Evolutionary conservation across 2,888 invertebrate genomes (phyloP).

Genomic region (Bugulina stolonifera): DNA sequence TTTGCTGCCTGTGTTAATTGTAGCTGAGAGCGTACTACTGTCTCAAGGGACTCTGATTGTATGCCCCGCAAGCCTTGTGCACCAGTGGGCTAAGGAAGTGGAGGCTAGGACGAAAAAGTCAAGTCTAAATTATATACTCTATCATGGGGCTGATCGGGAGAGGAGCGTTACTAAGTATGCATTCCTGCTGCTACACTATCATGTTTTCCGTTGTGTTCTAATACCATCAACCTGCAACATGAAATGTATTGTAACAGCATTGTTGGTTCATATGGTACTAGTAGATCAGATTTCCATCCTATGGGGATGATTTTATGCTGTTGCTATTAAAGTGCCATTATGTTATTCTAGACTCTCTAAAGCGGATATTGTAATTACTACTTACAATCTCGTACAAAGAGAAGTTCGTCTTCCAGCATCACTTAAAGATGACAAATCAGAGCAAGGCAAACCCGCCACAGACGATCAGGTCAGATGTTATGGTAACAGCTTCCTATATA

Average conservation of each 20-base stretch:
- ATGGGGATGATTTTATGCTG: neutral
- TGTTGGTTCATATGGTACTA: too few relatives aligned
- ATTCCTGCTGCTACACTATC: too few relatives aligned
- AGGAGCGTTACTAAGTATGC: conserved; percentile 30
- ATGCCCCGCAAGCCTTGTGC: conserved; percentile 82
- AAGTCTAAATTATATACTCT: conserved; percentile 63
- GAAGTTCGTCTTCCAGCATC: conserved; percentile 47
- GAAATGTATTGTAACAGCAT: too few relatives aligned
- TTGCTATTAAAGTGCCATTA: conserved; percentile 21
- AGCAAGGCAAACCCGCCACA: conserved; percentile 29
- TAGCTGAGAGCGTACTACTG: conserved; percentile 41
- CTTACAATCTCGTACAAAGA: conserved; percentile 66
- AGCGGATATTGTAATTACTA: conserved; percentile 79
- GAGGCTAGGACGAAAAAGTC: conserved; percentile 59
- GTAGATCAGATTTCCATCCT: too few relatives aligned
- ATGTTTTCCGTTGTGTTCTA: too few relatives aligned
- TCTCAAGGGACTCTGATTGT: conserved; percentile 64
- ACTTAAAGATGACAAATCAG: conserved; percentile 34
- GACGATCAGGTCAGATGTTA: conserved; percentile 26
- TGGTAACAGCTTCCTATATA: neutral
- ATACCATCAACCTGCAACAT: too few relatives aligned
- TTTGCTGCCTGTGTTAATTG: too few relatives aligned
- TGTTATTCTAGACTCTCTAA: conserved; percentile 58
- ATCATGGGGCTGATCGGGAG: conserved; percentile 76
- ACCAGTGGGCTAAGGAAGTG: conserved; percentile 84